Conservation (phyloP, 2,113 vertebrate genomes). For the Cinclus cinclus region DNA sequence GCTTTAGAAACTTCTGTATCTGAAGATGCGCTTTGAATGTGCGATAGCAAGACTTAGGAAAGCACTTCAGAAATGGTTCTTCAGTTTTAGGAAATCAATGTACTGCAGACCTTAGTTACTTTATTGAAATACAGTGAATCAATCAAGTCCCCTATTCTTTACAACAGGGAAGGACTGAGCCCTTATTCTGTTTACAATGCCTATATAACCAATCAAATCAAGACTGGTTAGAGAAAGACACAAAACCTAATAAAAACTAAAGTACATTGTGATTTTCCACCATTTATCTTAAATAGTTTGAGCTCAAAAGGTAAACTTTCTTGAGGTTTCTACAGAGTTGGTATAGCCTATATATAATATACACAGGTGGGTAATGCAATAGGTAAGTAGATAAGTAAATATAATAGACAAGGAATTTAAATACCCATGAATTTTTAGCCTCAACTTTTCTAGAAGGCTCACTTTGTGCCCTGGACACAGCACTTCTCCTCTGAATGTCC, state of each 20-base stretch:
- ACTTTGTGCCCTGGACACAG: neutral
- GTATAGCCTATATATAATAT: neutral
- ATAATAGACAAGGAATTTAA: neutral
- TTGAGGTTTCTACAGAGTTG: neutral
- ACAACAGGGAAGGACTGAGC: neutral
- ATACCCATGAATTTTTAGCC: neutral
- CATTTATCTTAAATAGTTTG: neutral
- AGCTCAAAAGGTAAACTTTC: neutral
- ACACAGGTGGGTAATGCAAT: neutral
- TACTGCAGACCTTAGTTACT: neutral
- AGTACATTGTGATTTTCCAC: neutral
- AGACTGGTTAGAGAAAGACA: neutral
- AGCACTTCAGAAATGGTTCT: neutral
- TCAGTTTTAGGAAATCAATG: neutral
- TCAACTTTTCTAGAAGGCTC: neutral
- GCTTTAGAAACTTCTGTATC: neutral
- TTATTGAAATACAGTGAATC: neutral
- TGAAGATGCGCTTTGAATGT: neutral
- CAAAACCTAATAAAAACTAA: conserved; percentile 1
- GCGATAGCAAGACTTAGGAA: neutral
- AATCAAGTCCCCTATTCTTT: neutral
- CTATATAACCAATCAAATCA: neutral
- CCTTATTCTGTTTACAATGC: neutral
- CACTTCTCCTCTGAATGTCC: neutral
- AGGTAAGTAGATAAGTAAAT: neutral